Percentiles rank a stretch among this genome's conserved stretches.
These are phyloP conservation scores for Cheirogaleus medius DNA, from an alignment of 2,113 vertebrate genomes.

Conservation along the genomic window DNA sequence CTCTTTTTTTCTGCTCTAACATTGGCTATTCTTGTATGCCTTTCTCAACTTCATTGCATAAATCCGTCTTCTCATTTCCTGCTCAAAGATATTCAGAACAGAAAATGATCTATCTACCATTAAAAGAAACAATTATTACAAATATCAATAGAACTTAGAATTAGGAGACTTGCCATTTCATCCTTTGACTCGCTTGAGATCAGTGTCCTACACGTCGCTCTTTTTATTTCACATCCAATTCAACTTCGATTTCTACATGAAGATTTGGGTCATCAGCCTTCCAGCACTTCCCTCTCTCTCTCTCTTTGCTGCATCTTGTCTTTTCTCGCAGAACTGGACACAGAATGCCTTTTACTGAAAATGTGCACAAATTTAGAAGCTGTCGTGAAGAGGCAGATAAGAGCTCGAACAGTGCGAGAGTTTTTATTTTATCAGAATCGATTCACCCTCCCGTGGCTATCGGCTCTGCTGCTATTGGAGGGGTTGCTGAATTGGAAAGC, in stretches of 20 bases:
- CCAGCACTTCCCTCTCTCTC: too few relatives aligned
- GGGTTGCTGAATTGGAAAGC: not conserved
- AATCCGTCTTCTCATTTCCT: not conserved
- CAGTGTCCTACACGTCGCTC: not conserved
- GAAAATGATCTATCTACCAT: not conserved
- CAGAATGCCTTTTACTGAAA: not conserved
- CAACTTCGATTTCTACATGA: not conserved
- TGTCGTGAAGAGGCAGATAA: not conserved
- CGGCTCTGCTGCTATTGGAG: accelerated
- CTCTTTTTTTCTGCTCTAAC: not conserved
- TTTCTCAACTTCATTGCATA: not conserved
- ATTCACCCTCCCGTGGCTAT: not conserved
- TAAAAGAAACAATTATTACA: not conserved
- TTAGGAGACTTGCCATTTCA: not conserved
- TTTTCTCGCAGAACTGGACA: not conserved
- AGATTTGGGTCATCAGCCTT: not conserved
- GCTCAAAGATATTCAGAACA: not conserved
- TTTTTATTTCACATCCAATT: not conserved
- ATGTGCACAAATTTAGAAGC: too few relatives aligned
- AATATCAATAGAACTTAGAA: not conserved
- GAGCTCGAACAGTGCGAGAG: accelerated
- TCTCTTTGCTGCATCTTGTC: too few relatives aligned
- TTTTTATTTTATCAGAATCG: not conserved
- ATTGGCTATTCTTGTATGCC: not conserved
- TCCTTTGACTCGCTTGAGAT: too few relatives aligned